Evolutionary conservation across 2,888 invertebrate species (phyloP).

Genomic region (Alcis repandata): DNA sequence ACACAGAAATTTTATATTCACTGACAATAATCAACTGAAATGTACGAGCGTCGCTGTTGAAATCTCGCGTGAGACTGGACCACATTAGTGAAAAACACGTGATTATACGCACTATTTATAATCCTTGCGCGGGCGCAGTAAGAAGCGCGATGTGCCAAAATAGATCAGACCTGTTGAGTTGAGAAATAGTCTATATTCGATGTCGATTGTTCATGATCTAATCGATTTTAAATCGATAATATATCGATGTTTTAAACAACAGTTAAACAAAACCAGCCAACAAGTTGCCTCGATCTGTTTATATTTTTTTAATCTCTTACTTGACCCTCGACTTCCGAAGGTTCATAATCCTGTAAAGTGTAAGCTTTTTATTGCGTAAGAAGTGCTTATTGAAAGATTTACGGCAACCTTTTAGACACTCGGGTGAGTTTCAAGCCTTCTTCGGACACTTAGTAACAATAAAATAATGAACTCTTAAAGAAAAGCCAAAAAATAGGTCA

Average conservation of each 20-base stretch:
- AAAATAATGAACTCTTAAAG: conserved; percentile 30
- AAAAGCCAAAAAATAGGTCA: conserved; percentile 43
- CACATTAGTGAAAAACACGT: conserved; percentile 54
- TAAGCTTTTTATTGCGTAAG: conserved; percentile 12
- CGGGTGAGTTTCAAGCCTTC: conserved; percentile 15
- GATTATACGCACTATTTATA: conserved; percentile 74
- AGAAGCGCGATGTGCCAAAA: conserved; percentile 58
- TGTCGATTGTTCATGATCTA: conserved; percentile 44
- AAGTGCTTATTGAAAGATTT: conserved; percentile 10
- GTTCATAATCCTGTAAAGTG: background rate
- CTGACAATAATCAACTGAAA: background rate
- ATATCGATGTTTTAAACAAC: background rate
- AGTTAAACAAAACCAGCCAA: background rate
- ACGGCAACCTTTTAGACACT: conserved; percentile 15
- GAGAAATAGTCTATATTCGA: conserved; percentile 47
- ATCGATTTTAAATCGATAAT: conserved; percentile 20
- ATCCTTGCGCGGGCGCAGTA: conserved; percentile 66
- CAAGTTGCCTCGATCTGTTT: background rate
- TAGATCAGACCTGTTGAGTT: conserved; percentile 51
- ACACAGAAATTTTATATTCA: too few species aligned
- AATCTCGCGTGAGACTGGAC: conserved; percentile 47
- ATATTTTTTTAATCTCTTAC: background rate
- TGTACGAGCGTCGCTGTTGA: conserved; percentile 41
- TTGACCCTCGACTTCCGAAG: background rate
- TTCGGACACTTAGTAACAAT: conserved; percentile 20